Conservation (phyloP, 2,113 vertebrate genomes). For the Apodemus speciosus region DNA sequence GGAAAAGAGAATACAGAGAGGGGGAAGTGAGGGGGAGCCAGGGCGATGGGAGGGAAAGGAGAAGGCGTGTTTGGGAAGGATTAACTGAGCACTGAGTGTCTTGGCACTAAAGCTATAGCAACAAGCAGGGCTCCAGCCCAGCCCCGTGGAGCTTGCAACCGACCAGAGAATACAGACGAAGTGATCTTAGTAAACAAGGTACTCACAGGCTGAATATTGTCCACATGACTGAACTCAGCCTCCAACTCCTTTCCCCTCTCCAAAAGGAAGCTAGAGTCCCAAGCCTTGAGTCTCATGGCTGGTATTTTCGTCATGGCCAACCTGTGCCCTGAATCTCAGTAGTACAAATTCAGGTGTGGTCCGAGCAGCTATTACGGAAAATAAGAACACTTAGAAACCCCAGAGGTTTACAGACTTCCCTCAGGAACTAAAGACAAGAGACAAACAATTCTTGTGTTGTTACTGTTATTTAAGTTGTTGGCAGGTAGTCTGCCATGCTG, state of each 20-base stretch:
- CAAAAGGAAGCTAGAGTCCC: background rate
- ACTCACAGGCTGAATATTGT: background rate
- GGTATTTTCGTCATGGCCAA: background rate
- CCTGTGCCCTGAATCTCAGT: background rate
- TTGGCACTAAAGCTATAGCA: background rate
- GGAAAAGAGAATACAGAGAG: background rate
- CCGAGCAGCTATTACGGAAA: background rate
- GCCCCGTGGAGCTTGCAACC: background rate
- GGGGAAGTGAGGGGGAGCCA: too few species aligned
- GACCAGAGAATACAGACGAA: background rate
- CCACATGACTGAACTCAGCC: background rate
- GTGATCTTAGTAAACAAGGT: background rate
- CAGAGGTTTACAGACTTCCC: background rate
- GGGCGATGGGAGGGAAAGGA: background rate
- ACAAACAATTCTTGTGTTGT: background rate
- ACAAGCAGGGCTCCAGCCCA: background rate
- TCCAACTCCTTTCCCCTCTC: background rate
- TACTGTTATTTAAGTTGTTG: background rate
- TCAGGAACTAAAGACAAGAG: background rate
- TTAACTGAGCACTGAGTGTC: background rate
- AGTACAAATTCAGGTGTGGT: background rate
- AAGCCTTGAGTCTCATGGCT: background rate
- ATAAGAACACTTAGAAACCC: background rate
- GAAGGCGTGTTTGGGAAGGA: background rate
- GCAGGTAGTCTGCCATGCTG: background rate